Evolutionary conservation across 2,797 vertebrate genomes (phyloP).

Genomic region (Enteromius afrohamiltoni): DNA sequence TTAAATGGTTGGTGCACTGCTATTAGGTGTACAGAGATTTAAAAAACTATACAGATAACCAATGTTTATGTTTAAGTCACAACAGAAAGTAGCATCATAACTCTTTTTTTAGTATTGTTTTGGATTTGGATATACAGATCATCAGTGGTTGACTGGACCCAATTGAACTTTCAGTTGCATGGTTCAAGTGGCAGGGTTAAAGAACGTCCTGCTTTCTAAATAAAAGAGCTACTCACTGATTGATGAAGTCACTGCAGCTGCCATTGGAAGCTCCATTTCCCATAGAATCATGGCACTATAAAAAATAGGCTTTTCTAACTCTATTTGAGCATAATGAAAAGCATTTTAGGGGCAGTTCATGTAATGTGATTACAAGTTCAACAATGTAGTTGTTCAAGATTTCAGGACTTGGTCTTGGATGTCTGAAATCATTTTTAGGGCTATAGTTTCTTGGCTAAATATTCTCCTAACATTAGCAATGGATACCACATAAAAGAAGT

Average conservation of each 20-base stretch:
- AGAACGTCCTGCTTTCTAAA: not conserved
- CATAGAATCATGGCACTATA: too few species aligned
- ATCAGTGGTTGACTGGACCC: too few species aligned
- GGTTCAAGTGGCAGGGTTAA: too few species aligned
- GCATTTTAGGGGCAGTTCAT: not conserved
- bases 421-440: not conserved
- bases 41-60: not conserved
- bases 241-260: not conserved
- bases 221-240: not conserved
- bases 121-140: too few species aligned
- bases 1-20: not conserved
- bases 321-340: not conserved
- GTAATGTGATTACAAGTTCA: not conserved
- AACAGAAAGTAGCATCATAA: not conserved
- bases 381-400: not conserved
- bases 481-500: not conserved
- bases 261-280: too few species aligned
- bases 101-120: not conserved
- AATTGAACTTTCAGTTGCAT: too few species aligned
- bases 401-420: not conserved
- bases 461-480: not conserved
- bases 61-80: not conserved
- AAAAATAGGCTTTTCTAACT: not conserved
- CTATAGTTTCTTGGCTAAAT: not conserved
- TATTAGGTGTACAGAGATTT: not conserved